A percentile compares a stretch with the other conserved stretches of the same genome.
Conservation (phyloP, 2,113 vertebrate species). For the pig (Sus scrofa) region DNA sequence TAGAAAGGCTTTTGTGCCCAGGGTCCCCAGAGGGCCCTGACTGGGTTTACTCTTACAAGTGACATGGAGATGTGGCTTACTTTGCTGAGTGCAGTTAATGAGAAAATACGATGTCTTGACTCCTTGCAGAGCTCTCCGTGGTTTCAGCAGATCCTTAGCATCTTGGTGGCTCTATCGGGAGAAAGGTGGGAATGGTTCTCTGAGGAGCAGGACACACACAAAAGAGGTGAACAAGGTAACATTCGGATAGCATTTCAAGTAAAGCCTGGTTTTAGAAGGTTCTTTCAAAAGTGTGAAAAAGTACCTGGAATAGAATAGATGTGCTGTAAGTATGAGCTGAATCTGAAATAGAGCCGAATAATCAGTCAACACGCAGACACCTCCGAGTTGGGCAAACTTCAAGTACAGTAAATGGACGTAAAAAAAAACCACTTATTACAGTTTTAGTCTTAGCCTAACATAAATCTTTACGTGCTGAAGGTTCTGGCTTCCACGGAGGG, state of each 20-base stretch:
- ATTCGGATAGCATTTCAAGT: background rate
- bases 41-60: background rate
- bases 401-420: background rate
- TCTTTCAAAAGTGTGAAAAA: background rate
- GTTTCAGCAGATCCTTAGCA: background rate
- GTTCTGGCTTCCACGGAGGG: background rate
- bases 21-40: too few species aligned
- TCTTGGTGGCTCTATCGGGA: background rate
- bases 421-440: background rate
- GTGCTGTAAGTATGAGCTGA: background rate
- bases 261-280: background rate
- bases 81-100: background rate
- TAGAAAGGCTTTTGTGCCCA: too few species aligned
- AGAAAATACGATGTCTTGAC: background rate
- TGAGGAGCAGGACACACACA: background rate
- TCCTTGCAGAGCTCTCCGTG: background rate
- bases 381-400: background rate
- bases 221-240: background rate
- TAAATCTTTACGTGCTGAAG: background rate
- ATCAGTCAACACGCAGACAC: background rate
- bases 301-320: background rate
- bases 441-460: background rate
- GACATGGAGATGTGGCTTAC: background rate
- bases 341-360: conserved; percentile 43
- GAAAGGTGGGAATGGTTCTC: background rate